These are phyloP conservation scores for Palloptera scutellata DNA, from an alignment of 2,888 invertebrate genomes.

Conservation along the genomic window DNA sequence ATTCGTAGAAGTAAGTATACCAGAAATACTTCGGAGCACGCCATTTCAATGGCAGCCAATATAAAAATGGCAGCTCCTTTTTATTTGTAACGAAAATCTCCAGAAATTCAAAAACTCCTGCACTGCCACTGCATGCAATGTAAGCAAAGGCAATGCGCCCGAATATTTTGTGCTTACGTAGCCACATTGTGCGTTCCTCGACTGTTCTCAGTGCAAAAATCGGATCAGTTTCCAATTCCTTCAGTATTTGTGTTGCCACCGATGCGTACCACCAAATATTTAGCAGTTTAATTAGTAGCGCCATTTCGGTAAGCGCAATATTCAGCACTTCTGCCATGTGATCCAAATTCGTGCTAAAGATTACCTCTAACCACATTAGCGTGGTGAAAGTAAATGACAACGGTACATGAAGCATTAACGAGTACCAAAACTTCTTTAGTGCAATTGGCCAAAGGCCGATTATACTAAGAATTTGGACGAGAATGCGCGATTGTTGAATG, in stretches of 20 bases:
- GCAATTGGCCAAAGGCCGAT: slow-evolving; percentile 17
- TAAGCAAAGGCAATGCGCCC: slow-evolving; percentile 41
- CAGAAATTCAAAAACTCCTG: slow-evolving; percentile 37
- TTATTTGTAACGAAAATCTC: slow-evolving; percentile 38
- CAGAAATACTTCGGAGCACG: slow-evolving; percentile 40
- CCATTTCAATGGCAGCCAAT: slow-evolving; percentile 57
- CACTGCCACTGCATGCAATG: slow-evolving; percentile 26
- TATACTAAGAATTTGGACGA: not conserved
- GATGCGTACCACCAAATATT: slow-evolving; percentile 48
- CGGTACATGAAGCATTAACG: slow-evolving; percentile 45
- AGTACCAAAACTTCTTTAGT: slow-evolving; percentile 11
- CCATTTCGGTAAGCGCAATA: slow-evolving; percentile 52
- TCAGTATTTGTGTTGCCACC: slow-evolving; percentile 41
- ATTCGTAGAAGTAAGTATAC: slow-evolving; percentile 51
- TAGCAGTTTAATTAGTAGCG: slow-evolving; percentile 49
- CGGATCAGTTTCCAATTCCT: slow-evolving; percentile 38
- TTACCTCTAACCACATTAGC: slow-evolving; percentile 53
- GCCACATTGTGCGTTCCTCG: slow-evolving; percentile 46
- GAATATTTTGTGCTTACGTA: slow-evolving; percentile 39
- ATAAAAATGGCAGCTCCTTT: slow-evolving; percentile 51
- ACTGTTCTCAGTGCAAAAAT: slow-evolving; percentile 38
- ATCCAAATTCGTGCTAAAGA: slow-evolving; percentile 46
- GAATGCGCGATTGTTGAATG: slow-evolving; percentile 1
- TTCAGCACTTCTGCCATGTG: slow-evolving; percentile 53
- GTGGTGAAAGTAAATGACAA: slow-evolving; percentile 47